A percentile compares a stretch with the other conserved stretches of the same genome.
Evolutionary conservation across 2,888 invertebrate genomes (phyloP).

Genomic region (Acleris cristana): DNA sequence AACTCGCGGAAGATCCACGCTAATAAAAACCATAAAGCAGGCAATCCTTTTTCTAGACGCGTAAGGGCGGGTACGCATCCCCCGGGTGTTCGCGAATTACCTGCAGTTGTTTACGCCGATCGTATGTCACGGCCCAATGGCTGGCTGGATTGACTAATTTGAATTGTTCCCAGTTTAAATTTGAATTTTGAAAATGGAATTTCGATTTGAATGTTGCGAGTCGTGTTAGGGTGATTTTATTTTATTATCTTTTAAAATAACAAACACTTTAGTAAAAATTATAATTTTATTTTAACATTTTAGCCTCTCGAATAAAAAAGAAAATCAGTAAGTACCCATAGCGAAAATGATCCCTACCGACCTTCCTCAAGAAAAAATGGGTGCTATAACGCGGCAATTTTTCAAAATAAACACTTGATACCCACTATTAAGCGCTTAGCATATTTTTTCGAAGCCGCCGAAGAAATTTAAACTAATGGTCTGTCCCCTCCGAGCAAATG

Average conservation of each 20-base stretch:
- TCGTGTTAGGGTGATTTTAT: background rate
- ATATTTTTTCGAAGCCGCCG: constrained; percentile 49
- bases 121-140: constrained; percentile 59
- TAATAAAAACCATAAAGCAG: constrained; percentile 77
- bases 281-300: too few relatives aligned
- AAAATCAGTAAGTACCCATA: background rate
- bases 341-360: background rate
- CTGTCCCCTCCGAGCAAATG: constrained; percentile 35
- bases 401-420: constrained; percentile 38
- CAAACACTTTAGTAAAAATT: too few relatives aligned
- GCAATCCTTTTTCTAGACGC: constrained; percentile 70
- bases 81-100: constrained; percentile 70
- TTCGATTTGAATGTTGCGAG: background rate
- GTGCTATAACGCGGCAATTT: constrained; percentile 19
- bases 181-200: constrained; percentile 2
- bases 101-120: constrained; percentile 55
- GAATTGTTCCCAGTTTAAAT: constrained; percentile 43
- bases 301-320: too few relatives aligned
- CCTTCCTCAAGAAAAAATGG: constrained; percentile 22
- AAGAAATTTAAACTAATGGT: constrained; percentile 63
- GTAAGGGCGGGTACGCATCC: constrained; percentile 68
- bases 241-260: too few relatives aligned
- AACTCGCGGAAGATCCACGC: constrained; percentile 58
- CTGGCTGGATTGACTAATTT: constrained; percentile 60
- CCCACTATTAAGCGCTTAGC: constrained; percentile 38